Evolutionary conservation across 2,888 invertebrate species (phyloP), one percentile per base, ranked within the genome.

Genomic region (Lottia gigantea): DNA sequence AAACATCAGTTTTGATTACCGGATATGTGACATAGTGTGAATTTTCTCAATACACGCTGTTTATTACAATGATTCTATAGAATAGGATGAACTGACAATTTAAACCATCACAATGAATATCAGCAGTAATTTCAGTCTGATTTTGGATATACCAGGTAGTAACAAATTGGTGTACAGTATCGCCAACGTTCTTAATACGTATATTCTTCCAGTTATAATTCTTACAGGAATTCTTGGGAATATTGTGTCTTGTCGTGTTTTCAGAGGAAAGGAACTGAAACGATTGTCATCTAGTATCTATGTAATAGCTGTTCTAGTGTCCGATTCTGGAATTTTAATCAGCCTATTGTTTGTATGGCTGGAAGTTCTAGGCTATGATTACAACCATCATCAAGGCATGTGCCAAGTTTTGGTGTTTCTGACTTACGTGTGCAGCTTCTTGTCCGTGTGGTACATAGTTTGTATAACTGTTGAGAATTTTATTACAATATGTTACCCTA

Each of bases 371-470:
- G 78, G 79, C 6, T 76, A 76, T 64, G 70, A 73, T 4, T 45
- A 80, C 14, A 80, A 77, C 62, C 74, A 80, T 47, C 25, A 62
- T 25, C 68, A 73, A 45, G 74, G 74, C 7, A 46, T 72, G 19
- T 77, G 75, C 31, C 77, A 75, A 62, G 66, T 71, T 40, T 62
- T 72, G 45, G 74, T 78, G 3, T 78, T 75, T 61, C 69, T 77
- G 46, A 70, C 76, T 19, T 78, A 78, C 66, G 74, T 74, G 11
- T 77, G 72, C 46, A 77, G 76, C 62, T 80, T 78, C 67, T 74
- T 80, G 2, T 74, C 77, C 63, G 76, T 76, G 62, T 80, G 80
- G 78, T 80, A 74, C 55, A 75, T 78, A 15, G 80, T 80, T 26
- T 77, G 78, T 62, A 75, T 80, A 49, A 74, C 78, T 11, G 74